Conservation (phyloP, 2,888 invertebrate genomes). For the Macrophya alboannulata region DNA sequence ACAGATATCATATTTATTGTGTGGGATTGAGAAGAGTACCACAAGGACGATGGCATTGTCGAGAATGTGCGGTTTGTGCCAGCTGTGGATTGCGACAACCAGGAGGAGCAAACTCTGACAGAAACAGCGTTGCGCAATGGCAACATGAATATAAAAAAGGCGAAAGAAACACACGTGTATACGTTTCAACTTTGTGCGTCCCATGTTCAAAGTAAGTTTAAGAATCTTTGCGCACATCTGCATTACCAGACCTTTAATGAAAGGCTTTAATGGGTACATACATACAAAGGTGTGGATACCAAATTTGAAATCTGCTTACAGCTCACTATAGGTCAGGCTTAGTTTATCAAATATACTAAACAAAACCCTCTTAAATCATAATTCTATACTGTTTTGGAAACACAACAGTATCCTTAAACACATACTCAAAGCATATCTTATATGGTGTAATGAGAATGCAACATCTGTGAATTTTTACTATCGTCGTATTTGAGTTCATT, state of each 20-base stretch:
- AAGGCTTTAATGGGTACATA: background rate
- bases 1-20: conserved; percentile 93
- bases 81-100: conserved; percentile 81
- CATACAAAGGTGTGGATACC: background rate
- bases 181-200: conserved; percentile 84
- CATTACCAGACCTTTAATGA: background rate
- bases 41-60: conserved; percentile 95
- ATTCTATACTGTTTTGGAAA: background rate
- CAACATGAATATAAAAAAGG: conserved; percentile 82
- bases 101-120: conserved; percentile 78
- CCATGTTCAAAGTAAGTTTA: conserved; percentile 85
- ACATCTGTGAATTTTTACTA: background rate
- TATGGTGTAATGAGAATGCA: background rate
- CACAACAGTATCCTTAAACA: background rate
- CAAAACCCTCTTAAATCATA: background rate
- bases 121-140: conserved; percentile 80
- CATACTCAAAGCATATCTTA: background rate
- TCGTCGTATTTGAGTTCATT: background rate
- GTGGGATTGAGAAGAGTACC: conserved; percentile 91
- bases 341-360: background rate
- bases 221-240: conserved; percentile 28
- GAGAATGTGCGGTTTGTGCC: conserved; percentile 87
- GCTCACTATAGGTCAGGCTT: conserved; percentile 5
- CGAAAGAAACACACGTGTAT: conserved; percentile 80
- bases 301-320: conserved; percentile 5